Conservation (phyloP, 2,888 invertebrate genomes). For the Amiota minor region DNA sequence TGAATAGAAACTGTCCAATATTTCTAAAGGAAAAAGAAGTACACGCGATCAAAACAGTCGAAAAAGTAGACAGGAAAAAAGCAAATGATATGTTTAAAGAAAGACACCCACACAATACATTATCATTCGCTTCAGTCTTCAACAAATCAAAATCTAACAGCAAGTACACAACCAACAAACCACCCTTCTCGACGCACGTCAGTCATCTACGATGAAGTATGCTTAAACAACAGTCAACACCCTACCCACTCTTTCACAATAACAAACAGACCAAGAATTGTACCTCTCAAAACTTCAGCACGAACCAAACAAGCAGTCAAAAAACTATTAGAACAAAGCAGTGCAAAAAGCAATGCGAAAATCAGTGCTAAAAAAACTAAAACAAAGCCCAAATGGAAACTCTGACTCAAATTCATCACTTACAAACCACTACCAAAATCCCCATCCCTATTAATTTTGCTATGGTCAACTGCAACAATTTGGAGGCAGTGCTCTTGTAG, state of each 20-base stretch:
- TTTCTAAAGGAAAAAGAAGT: neutral
- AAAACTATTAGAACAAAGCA: neutral
- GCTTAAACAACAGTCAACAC: neutral
- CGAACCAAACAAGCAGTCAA: neutral
- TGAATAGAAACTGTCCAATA: neutral
- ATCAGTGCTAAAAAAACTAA: neutral
- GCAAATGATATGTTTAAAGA: neutral
- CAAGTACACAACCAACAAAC: neutral
- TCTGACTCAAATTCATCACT: neutral
- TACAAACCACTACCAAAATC: neutral
- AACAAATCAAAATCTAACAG: neutral
- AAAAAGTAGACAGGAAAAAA: neutral
- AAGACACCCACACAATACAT: neutral
- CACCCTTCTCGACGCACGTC: neutral
- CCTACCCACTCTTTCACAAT: neutral
- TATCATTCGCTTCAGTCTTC: neutral
- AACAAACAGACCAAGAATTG: neutral
- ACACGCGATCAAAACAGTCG: neutral
- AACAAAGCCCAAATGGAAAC: neutral
- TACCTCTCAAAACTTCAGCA: neutral
- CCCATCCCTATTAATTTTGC: neutral
- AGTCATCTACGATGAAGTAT: neutral
- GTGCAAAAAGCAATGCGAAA: neutral
- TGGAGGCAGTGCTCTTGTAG: too few species aligned
- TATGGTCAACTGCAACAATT: too few species aligned